Evolutionary conservation across 2,888 invertebrate species (phyloP), one percentile per base, ranked within the genome.

Genomic region (Biston betularia): DNA sequence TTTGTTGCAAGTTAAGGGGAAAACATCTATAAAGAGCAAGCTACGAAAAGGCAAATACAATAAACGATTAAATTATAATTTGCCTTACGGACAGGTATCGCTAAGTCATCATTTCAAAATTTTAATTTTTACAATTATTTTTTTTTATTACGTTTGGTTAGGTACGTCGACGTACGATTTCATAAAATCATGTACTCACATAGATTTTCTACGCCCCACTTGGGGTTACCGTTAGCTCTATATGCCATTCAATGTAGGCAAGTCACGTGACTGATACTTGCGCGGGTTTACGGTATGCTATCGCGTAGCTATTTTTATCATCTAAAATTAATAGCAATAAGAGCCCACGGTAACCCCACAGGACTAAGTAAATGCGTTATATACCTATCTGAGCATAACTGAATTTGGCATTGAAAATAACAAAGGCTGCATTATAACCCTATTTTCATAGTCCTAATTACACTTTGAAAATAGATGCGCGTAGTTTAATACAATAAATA

Each of bases 401-500:
- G 52, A 24, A 40, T 55, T 49, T 49, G 33, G 50, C 42, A 42
- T 49, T 49, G 54, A 45, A 45, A 52, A 48, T 46, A 68, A 50
- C 34, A 45, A 35, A 45, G 9, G 44, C 35, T 44, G 45, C 12
- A n/a, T 33, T 24, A 14, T 35, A 14, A 14, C 68, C 68, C 49
- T 66, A 68, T 63, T 73, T 74, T 68, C 73, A 65, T 70, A 72
- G 75, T 71, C 71, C 58, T 63, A 71, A 68, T 68, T 69, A 73
- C 65, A 74, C 70, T 77, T 78, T 74, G 74, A 76, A 75, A 56
- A 46, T 68, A 71, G 60, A 68, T 69, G 68, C 71, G 71, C 79
- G 68, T 46, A 63, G 42, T 49, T 54, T 59, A 49, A 50, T 68
- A 59, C 48, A 53, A 66, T 61, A 61, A 78, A 80, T 82, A 83